Base-by-base conservation (phyloP, 2,888 invertebrate genomes). In the Villa cingulata region DNA sequence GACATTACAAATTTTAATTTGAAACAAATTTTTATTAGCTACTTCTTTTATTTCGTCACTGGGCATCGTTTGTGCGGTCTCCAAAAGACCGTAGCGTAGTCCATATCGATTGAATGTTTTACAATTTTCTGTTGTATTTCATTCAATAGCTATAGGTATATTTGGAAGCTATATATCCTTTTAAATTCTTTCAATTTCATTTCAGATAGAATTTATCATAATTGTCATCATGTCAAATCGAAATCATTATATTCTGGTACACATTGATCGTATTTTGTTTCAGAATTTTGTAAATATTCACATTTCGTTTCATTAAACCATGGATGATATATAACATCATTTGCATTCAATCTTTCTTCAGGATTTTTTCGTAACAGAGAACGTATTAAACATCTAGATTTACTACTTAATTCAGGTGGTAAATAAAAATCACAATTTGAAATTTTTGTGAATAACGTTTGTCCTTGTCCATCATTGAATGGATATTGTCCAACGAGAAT, bases 331-430 rank as follows among this genome's bases (percentile, higher is more conserved):
- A 86, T 71, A 53, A 88, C 82, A 65, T 88, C 87, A 45, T 80
- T 76, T 38, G 87, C 86, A 41, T 79, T 74, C 46, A 90, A 77
- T 51, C 91, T 72, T 66, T 90, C 87, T 54, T 76, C 71, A 2
- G 94, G 91, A 58, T 88, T 85, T 52, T 81, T 77, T 58, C 88
- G 76, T 56, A 94, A 71, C 58, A 94, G 73, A 55, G 85, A 83
- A 44, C 84, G 75, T 55, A 94, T 84, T 54, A 91, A 72, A 65
- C 89, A 90, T 62, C 84, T 81, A 48, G 88, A 88, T 46, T 83
- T 75, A 40, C 86, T 78, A 49, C 87, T 85, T 52, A 91, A 68
- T 59, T 80, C 80, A 60, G 88, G 87, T 27, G 91, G 90, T 56
- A 91, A 81, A 47, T 80, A 77, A 70, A 84, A 90, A 65, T 82